A percentile compares a stretch with the other conserved stretches of the same genome.
Evolutionary conservation across 2,113 vertebrate genomes (phyloP).

Genomic region (Bos taurus): ARS-UCD2.0 NC_037342.1:77559001-77559500

Average conservation of each 20-base stretch:
- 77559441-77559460: background rate
- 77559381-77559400: background rate
- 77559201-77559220: background rate
- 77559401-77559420: background rate
- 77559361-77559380: background rate
- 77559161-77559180: background rate
- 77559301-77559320: background rate
- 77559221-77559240: background rate
- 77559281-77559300: fast-evolving
- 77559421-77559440: background rate
- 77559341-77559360: background rate
- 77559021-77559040: background rate
- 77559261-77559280: fast-evolving
- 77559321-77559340: background rate
- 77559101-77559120: background rate
- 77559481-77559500: background rate
- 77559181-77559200: background rate
- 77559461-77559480: background rate
- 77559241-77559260: background rate
- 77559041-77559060: background rate
- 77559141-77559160: background rate
- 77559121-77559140: background rate
- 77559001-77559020: fast-evolving
- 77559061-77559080: background rate
- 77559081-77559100: background rate